Evolutionary conservation across 2,113 vertebrate species (phyloP), one percentile per base, ranked within the genome.

Genomic region (Anoplopoma fimbria): DNA sequence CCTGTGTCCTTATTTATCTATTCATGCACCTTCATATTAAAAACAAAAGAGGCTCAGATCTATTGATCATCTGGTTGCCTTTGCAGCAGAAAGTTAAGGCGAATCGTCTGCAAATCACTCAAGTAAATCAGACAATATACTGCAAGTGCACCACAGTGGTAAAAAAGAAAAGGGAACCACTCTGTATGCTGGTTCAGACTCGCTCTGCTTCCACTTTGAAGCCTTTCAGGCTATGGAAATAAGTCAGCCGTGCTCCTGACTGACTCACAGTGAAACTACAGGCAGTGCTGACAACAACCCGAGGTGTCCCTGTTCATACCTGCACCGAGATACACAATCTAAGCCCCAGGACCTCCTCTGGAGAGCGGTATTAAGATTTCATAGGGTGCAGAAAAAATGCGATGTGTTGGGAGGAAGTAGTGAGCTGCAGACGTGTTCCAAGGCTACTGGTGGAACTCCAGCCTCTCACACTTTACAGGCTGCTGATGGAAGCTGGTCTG

Each of bases 311-410:
- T 1, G 15, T 61, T 77, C 60, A 34, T 53, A 73, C 42, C 55
- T 55, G 62, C 42, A 9, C 68, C 6, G 62, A 65, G 38, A 60
- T 45, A 21, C 36, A 75, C n/a, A 21, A 83, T 70, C 60, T 27
- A 38, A 71, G 36, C 62, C 34, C 42, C 58, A 4, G 42, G 34
- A 2, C 60, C 9, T 51, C 19, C 53, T 78, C 67, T 34, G 4
- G 75, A 75, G 71, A 79, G 6, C 3, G 1, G 25, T 23, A 80
- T 80, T 77, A 77, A 64, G 49, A 83, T 86, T 80, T 80, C 55
- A 75, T 40, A n/a, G 29, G 69, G 40, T 5, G 61, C 19, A 7
- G 25, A 25, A 10, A 8, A 38, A 62, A 17, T 13, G 45, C 33
- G n/a, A 25, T 25, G 38, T 15, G 19, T 62, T 10, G 4, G 14